Conservation (phyloP, 2,888 invertebrate species). For the Phytoseiulus persimilis region DNA sequence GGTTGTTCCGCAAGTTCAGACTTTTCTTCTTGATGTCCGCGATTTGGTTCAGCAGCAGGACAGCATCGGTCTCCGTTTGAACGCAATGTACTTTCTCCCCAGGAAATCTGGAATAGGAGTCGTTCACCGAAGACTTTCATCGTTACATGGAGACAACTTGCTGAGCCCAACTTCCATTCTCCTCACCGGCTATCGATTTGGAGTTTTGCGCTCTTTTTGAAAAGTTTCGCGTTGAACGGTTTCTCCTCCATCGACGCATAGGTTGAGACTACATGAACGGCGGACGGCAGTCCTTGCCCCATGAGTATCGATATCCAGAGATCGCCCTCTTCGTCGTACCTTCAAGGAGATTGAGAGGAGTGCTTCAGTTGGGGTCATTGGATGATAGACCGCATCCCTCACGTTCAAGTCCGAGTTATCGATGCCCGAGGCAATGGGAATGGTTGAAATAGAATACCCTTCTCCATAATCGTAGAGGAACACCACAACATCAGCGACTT, state of each 20-base stretch:
- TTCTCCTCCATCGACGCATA: background rate
- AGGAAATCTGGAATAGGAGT: conserved; percentile 53
- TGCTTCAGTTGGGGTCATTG: background rate
- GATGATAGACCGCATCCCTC: background rate
- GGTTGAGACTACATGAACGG: conserved; percentile 57
- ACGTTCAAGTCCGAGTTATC: too few relatives aligned
- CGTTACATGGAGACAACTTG: background rate
- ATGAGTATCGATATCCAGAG: conserved; percentile 66
- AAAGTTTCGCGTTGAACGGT: conserved; percentile 49
- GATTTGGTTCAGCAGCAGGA: conserved; percentile 66
- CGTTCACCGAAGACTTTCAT: background rate
- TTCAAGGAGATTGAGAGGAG: too few relatives aligned
- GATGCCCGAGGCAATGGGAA: too few relatives aligned
- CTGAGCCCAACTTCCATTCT: too few relatives aligned
- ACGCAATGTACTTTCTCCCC: conserved; percentile 71
- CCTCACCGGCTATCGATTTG: conserved; percentile 50
- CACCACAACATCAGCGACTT: background rate
- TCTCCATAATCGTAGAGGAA: conserved; percentile 25
- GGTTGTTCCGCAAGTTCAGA: conserved; percentile 65
- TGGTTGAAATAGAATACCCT: conserved; percentile 18
- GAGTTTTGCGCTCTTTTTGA: conserved; percentile 49
- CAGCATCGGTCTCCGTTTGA: conserved; percentile 59
- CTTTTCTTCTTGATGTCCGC: conserved; percentile 71
- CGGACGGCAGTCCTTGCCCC: conserved; percentile 74
- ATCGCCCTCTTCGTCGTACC: conserved; percentile 44